Base-by-base conservation (phyloP, 2,888 invertebrate genomes). In the Onthophagus sagittarius region DNA sequence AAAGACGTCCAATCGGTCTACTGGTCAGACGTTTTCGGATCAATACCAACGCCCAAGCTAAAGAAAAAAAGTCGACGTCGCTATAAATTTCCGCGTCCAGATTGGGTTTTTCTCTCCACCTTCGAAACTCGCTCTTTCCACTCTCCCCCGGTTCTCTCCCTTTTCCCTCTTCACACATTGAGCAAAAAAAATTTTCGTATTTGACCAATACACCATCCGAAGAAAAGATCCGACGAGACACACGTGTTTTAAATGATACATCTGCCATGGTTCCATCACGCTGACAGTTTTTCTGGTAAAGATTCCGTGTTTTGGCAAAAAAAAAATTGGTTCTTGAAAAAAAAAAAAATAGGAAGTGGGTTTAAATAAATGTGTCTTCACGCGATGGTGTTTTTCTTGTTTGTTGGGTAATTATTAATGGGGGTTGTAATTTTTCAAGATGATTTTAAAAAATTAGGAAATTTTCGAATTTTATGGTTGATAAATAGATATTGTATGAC, bases 181-280 rank as follows among this genome's bases (percentile, higher is more conserved):
- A 23, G 23, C 1, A 23, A 23, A 23, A 23, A 23, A 23, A 23
- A 23, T 23, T 53, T 7, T n/a, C n/a, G n/a, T 53, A 7, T 53
- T 53, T 53, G 9, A 7, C 39, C 39, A 11, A 11, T 7, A 53
- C 2, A 53, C 6, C 6, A 9, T 53, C 1, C 23, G 23, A 23
- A 23, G 23, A 23, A 23, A 23, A 23, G 23, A 23, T 23, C 23
- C 23, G 23, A 23, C 1, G 23, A 23, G 82, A 82, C 83, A 83
- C 84, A 84, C 84, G 83, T 83, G 82, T 82, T 79, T 83, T 82
- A 85, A 82, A 85, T 84, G 84, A 84, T 84, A 84, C 84, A 84
- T 84, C 84, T 84, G 84, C 82, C 83, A 81, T 81, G 79, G 82
- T 82, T 84, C 84, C 83, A 84, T 84, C 84, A 84, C 79, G 79